Conservation (phyloP, 2,113 vertebrate genomes). For the Saguinus imperator region DNA sequence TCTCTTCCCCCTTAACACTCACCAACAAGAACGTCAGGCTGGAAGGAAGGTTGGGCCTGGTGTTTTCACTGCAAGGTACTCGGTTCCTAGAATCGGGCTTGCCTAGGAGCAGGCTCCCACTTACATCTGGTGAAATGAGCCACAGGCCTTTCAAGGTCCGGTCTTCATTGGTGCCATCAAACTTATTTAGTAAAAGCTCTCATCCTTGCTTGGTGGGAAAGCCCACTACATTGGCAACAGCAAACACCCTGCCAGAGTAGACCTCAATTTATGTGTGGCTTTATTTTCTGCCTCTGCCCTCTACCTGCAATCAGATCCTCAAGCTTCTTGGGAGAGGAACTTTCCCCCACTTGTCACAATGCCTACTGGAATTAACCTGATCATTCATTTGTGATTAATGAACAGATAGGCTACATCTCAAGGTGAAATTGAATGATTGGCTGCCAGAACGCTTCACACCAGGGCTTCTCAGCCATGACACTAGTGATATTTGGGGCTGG, state of each 20-base stretch:
- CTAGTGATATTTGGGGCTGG: too few species aligned
- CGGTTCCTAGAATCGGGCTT: background rate
- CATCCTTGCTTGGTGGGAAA: background rate
- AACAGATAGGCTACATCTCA: conserved; percentile 78
- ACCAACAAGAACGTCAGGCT: background rate
- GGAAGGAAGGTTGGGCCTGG: background rate
- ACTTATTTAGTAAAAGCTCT: background rate
- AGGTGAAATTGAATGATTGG: conserved; percentile 71
- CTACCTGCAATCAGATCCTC: conserved; percentile 68
- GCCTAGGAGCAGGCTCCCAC: background rate
- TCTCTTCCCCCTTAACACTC: too few species aligned
- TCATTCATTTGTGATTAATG: conserved; percentile 80
- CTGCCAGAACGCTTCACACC: conserved; percentile 71
- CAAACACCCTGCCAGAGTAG: conserved; percentile 65
- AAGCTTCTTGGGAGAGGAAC: conserved; percentile 53
- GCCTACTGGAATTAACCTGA: conserved; percentile 68
- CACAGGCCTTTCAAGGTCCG: background rate
- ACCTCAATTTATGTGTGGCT: conserved; percentile 68
- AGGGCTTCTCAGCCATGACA: background rate
- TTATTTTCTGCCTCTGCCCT: conserved; percentile 62
- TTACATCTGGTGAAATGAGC: background rate
- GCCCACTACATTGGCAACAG: conserved; percentile 40
- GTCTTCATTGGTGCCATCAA: too few species aligned
- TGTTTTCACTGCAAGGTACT: background rate
- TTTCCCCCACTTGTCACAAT: conserved; percentile 63